phyloP scores from a whole-genome alignment of 2,888 invertebrate genomes.

The Chironomus riparius region DNA sequence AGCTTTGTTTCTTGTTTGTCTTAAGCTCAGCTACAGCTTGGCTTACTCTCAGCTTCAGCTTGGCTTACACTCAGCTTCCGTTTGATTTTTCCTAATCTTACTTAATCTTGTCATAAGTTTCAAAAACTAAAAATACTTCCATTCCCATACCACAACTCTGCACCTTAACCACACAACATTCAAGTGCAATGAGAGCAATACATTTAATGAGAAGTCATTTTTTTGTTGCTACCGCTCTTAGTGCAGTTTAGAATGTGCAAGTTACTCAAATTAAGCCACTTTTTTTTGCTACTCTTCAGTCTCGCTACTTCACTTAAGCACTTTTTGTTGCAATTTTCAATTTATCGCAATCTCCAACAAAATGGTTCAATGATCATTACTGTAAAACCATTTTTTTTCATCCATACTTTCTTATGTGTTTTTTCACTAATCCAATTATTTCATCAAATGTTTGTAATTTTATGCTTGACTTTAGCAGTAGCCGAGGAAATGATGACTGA shows the following conservation, averaged over 20 bases:
- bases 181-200: slow-evolving; percentile 15
- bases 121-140: too few species aligned
- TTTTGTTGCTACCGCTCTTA: slow-evolving; percentile 10
- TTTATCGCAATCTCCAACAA: background rate
- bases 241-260: background rate
- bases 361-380: slow-evolving; percentile 7
- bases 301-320: background rate
- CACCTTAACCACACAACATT: background rate
- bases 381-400: background rate
- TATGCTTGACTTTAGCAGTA: background rate
- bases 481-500: background rate
- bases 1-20: too few species aligned
- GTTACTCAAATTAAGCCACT: background rate
- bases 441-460: background rate
- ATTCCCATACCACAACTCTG: too few species aligned
- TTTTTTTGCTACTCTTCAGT: background rate
- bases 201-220: slow-evolving; percentile 19
- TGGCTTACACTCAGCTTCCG: too few species aligned
- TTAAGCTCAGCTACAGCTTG: too few species aligned
- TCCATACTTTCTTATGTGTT: background rate
- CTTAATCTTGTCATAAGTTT: too few species aligned
- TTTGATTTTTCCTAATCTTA: too few species aligned
- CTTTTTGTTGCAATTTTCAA: background rate
- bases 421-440: slow-evolving; percentile 21
- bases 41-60: too few species aligned